Percentiles rank a stretch among this genome's conserved stretches.
Evolutionary conservation across 2,113 vertebrate genomes (phyloP).

Genomic region (Coreoperca whiteheadi): DNA sequence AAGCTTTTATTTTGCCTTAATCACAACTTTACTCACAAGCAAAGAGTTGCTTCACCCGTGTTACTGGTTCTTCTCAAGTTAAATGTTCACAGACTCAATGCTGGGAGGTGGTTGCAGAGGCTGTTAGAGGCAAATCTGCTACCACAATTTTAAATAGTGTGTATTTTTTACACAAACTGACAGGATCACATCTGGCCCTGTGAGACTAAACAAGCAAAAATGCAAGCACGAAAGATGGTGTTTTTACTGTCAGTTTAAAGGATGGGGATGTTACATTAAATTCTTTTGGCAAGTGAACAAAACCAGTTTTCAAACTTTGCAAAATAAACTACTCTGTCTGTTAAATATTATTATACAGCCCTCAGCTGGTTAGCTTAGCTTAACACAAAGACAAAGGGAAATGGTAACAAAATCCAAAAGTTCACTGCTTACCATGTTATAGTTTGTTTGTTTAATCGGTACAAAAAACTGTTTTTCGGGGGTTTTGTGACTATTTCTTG

Average conservation of each 20-base stretch:
- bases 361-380: too few species aligned
- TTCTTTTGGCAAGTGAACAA: conserved; percentile 24
- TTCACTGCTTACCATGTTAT: too few species aligned
- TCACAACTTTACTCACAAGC: neutral
- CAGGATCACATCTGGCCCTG: conserved; percentile 33
- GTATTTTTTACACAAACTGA: conserved; percentile 42
- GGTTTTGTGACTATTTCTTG: too few species aligned
- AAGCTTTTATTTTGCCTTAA: neutral
- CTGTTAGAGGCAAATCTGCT: neutral
- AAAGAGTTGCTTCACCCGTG: neutral
- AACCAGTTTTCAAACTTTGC: neutral
- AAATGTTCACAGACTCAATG: neutral
- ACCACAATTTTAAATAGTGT: conserved; percentile 1
- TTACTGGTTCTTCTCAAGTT: neutral
- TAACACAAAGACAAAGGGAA: too few species aligned
- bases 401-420: too few species aligned
- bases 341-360: too few species aligned
- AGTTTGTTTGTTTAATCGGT: too few species aligned
- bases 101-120: neutral
- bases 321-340: conserved; percentile 3
- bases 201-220: conserved; percentile 38
- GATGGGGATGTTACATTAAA: conserved; percentile 21
- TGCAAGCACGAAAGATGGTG: conserved; percentile 25
- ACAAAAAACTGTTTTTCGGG: too few species aligned
- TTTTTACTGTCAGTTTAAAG: conserved; percentile 45